Base-by-base conservation (phyloP, 2,797 vertebrate genomes). In the Nyctalus aviator region DNA sequence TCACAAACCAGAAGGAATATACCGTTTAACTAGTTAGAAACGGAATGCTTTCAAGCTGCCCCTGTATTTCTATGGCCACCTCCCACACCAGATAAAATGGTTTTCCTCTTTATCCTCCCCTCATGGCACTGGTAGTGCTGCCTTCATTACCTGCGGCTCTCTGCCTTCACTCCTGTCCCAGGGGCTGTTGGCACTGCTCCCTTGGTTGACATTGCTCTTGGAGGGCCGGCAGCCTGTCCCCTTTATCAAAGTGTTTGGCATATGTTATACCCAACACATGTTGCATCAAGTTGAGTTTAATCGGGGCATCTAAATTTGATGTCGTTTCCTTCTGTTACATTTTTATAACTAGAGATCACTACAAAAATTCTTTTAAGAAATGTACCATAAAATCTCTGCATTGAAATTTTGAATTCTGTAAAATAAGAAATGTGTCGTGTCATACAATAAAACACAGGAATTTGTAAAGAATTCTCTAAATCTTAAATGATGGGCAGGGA, bases 1-100 rank as follows among this genome's bases (percentile, higher is more conserved):
- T 85, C 78, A 96, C 82, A 95, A 72, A 76, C 85, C 90, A 95
- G 88, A 93, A 85, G 3, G 37, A 85, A 93, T 71, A 84, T n/a
- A 88, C 62, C 57, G 30, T 84, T 77, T 83, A 96, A 62, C 57
- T 88, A 50, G 62, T 76, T 90, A 86, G 76, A 85, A 72, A 62
- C 21, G 6, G 57, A 92, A 84, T 57, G 59, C 79, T 88, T 85
- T 87, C 86, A 93, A 50, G 66, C 21, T 37, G 48, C 66, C 37
- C 27, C 32, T 64, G 48, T 41, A 77, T 84, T 93, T 81, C 72
- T 62, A 66, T 48, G 62, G 41, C 59, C 62, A 55, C 23, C 20
- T 73, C 27, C 25, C 68, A 25, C 17, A 69, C 17, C 69, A 76
- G 73, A 72, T 73, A 55, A 48, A 90, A 82, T 37, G 14, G n/a